These are phyloP conservation scores for Horisme vitalbata DNA, from an alignment of 2,888 invertebrate genomes.

Conservation along the genomic window DNA sequence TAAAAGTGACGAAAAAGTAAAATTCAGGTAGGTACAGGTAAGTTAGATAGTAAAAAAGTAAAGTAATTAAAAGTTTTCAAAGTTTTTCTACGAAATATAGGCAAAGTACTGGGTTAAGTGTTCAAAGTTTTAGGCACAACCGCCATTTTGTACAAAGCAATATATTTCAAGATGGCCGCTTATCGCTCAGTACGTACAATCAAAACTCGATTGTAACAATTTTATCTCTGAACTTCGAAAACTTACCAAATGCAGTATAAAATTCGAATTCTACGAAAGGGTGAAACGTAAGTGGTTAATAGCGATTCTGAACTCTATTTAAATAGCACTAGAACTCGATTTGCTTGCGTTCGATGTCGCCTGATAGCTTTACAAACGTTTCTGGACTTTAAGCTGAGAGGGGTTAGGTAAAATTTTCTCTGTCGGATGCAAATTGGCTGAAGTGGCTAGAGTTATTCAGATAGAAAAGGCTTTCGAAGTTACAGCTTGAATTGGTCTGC, in stretches of 20 bases:
- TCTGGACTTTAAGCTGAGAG: constrained; percentile 11
- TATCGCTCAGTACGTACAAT: constrained; percentile 36
- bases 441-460: constrained; percentile 23
- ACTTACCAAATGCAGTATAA: constrained; percentile 31
- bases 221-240: constrained; percentile 37
- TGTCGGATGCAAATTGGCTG: constrained; percentile 8
- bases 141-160: constrained; percentile 21
- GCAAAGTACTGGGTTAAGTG: no score
- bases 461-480: constrained; percentile 22
- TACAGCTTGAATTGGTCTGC: constrained; percentile 25
- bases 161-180: constrained; percentile 41
- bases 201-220: constrained; percentile 32
- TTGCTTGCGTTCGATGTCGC: constrained; percentile 13
- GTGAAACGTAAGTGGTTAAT: constrained; percentile 20
- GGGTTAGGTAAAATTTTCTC: constrained; percentile 11
- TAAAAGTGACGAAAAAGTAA: no score
- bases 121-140: background rate
- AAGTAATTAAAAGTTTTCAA: no score
- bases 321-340: constrained; percentile 14
- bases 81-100: no score
- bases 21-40: no score
- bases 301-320: constrained; percentile 27
- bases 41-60: no score
- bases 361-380: constrained; percentile 9
- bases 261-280: constrained; percentile 32